Conservation (phyloP, 2,797 vertebrate genomes). For the Rhinogobio ventralis region DNA sequence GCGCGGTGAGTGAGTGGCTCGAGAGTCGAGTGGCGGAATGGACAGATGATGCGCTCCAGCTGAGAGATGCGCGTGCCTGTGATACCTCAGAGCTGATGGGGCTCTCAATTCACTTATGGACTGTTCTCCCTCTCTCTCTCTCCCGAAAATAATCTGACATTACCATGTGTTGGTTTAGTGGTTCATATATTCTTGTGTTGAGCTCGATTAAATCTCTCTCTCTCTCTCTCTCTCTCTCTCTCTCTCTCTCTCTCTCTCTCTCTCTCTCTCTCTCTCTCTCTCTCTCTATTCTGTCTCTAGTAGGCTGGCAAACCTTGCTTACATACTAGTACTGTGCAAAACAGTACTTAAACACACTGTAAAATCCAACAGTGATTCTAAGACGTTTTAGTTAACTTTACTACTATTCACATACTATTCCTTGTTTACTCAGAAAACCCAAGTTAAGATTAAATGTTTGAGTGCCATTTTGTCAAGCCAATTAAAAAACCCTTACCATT, state of each 20-base stretch:
- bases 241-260: slow-evolving; percentile 35
- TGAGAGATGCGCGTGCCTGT: slow-evolving; percentile 38
- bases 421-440: no score
- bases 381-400: no score
- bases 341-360: no score
- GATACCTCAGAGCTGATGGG: slow-evolving; percentile 2
- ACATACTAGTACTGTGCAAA: no score
- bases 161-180: slow-evolving; percentile 22
- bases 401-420: no score
- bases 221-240: slow-evolving; percentile 33
- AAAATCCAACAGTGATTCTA: no score
- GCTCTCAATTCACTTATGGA: slow-evolving; percentile 20
- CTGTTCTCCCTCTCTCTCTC: slow-evolving; percentile 18
- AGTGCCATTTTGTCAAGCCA: no score
- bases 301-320: neutral
- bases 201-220: neutral
- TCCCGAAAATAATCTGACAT: slow-evolving; percentile 6
- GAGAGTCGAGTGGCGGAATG: slow-evolving; percentile 18
- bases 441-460: no score
- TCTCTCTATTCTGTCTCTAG: neutral
- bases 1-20: neutral
- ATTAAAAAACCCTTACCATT: no score
- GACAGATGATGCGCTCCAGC: slow-evolving; percentile 40
- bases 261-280: slow-evolving; percentile 26
- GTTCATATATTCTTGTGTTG: slow-evolving; percentile 6